A percentile compares a stretch with the other conserved stretches of the same genome.
phyloP scores from a whole-genome alignment of 2,888 invertebrate genomes.

The Ophion obscuratus region DNA sequence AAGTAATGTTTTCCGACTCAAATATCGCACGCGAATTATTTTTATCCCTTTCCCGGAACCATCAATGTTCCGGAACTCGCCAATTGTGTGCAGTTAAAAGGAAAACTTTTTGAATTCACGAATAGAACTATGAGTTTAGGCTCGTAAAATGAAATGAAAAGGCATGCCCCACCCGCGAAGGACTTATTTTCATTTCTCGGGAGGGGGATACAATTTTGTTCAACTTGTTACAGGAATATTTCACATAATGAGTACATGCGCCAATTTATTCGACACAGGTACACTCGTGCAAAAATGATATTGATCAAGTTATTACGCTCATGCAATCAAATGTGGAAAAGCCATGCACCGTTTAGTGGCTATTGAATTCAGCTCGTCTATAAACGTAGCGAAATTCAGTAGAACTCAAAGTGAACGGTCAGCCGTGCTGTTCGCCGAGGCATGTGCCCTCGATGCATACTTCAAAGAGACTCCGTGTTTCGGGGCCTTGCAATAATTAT shows the following conservation, averaged over 20 bases:
- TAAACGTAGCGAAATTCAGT: slow-evolving; percentile 28
- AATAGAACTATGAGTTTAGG: too few relatives aligned
- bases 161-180: background rate
- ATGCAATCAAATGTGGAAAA: slow-evolving; percentile 7
- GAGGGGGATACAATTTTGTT: background rate
- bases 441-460: background rate
- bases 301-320: background rate
- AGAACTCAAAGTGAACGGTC: slow-evolving; percentile 32
- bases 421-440: background rate
- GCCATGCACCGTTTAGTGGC: slow-evolving; percentile 1
- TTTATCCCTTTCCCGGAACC: too few relatives aligned
- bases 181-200: background rate
- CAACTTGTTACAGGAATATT: background rate
- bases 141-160: background rate
- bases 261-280: background rate
- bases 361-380: background rate
- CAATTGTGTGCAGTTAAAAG: too few relatives aligned
- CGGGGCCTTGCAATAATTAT: too few relatives aligned
- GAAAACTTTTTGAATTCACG: too few relatives aligned
- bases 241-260: background rate
- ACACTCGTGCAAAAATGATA: slow-evolving; percentile 1
- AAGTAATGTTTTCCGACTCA: too few relatives aligned
- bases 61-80: too few relatives aligned
- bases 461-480: too few relatives aligned
- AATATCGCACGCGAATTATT: too few relatives aligned